phyloP scores from a whole-genome alignment of 2,113 vertebrate species.

The Caranx ignobilis region DNA sequence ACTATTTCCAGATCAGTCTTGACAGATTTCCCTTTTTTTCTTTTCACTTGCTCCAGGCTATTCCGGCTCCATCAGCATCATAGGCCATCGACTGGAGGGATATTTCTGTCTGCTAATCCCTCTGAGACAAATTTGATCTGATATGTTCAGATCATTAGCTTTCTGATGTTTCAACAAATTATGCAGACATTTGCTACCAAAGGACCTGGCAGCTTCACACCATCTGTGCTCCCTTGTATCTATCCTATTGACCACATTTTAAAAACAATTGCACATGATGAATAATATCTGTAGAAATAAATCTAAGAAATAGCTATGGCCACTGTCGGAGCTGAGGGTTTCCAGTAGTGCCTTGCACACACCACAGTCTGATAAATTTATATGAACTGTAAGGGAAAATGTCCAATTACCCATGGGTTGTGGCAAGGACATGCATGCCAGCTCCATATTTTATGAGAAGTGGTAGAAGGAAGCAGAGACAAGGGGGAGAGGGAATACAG shows the following conservation, averaged over 20 bases:
- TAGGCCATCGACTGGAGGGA: slow-evolving; percentile 34
- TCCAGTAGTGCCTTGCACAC: neutral
- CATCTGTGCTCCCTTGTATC: slow-evolving; percentile 45
- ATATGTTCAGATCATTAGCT: slow-evolving; percentile 69
- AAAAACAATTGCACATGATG: slow-evolving; percentile 27
- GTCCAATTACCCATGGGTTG: slow-evolving; percentile 47
- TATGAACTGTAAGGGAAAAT: slow-evolving; percentile 33
- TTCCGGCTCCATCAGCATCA: slow-evolving; percentile 41
- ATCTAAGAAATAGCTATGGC: slow-evolving; percentile 5
- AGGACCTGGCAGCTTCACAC: slow-evolving; percentile 36
- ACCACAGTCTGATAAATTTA: slow-evolving; percentile 18
- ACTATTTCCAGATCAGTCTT: slow-evolving; percentile 22
- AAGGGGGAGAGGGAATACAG: slow-evolving; percentile 23
- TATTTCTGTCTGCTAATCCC: slow-evolving; percentile 60
- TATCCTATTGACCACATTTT: slow-evolving; percentile 34
- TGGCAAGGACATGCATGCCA: slow-evolving; percentile 43
- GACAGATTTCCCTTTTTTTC: slow-evolving; percentile 53
- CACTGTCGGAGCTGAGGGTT: neutral
- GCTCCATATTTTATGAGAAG: slow-evolving; percentile 64
- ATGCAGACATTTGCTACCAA: slow-evolving; percentile 52
- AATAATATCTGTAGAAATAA: slow-evolving; percentile 9
- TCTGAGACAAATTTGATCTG: slow-evolving; percentile 61
- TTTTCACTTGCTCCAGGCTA: slow-evolving; percentile 43
- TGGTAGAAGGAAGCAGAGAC: slow-evolving; percentile 30
- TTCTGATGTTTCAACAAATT: slow-evolving; percentile 66